Percentiles rank a stretch among this genome's conserved stretches.
Conservation (phyloP, 2,797 vertebrate genomes). For the Periparus ater region DNA sequence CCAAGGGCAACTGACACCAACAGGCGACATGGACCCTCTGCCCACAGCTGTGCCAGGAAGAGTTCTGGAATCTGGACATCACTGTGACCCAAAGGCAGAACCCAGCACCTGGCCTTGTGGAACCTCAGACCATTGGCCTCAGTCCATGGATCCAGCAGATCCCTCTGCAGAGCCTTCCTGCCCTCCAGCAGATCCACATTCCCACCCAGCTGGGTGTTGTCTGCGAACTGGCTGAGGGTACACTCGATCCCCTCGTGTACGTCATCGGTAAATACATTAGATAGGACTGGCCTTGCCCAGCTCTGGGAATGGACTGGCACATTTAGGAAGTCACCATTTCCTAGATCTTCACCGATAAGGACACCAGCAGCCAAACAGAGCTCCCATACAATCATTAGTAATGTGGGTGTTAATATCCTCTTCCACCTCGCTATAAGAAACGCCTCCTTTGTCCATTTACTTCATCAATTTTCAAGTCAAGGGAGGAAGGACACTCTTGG, state of each 20-base stretch:
- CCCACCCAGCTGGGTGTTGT: background rate
- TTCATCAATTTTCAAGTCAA: background rate
- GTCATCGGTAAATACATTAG: background rate
- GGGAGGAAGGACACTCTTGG: too few relatives aligned
- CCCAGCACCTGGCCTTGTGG: too few relatives aligned
- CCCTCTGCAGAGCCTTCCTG: background rate
- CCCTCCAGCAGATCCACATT: background rate
- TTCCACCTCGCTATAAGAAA: background rate
- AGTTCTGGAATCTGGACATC: background rate
- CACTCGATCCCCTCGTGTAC: background rate
- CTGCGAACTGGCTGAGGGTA: too few relatives aligned
- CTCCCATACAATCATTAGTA: background rate
- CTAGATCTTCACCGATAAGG: background rate
- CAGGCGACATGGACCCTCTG: background rate
- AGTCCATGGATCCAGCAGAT: background rate
- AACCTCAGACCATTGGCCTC: background rate
- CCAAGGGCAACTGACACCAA: background rate
- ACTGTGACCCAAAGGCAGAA: background rate
- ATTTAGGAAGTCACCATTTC: background rate
- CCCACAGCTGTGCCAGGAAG: background rate
- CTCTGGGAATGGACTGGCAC: background rate
- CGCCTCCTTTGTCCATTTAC: background rate
- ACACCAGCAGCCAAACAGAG: background rate
- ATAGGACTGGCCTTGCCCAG: background rate
- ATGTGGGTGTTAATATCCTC: background rate